Evolutionary conservation across 2,113 vertebrate genomes (phyloP).

Genomic region (Malurus melanocephalus): DNA sequence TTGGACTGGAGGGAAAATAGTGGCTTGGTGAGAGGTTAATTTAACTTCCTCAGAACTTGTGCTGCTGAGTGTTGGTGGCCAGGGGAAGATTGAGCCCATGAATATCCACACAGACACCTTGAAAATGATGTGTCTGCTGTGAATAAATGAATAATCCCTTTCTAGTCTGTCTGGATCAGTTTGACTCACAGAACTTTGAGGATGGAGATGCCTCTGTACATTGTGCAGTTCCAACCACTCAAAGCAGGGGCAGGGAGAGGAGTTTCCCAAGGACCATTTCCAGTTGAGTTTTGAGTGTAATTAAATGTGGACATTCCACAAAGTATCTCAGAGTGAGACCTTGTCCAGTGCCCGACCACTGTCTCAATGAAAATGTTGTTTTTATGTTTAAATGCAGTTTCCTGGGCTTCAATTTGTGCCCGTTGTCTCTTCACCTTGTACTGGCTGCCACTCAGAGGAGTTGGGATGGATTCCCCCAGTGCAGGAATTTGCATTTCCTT

Average conservation of each 20-base stretch:
- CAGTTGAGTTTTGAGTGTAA: not conserved
- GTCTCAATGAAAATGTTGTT: not conserved
- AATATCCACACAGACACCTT: not conserved
- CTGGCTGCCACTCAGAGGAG: not conserved
- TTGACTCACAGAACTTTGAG: not conserved
- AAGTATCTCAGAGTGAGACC: rapidly evolving
- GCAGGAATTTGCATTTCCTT: not conserved
- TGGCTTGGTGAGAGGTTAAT: not conserved
- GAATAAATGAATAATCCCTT: not conserved
- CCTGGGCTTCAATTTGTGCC: not conserved
- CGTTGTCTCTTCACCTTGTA: not conserved
- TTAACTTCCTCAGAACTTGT: not conserved
- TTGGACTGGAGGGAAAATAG: not conserved
- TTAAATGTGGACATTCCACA: not conserved
- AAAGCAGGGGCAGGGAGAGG: not conserved
- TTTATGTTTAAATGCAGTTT: not conserved
- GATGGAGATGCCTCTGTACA: not conserved
- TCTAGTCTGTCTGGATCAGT: not conserved
- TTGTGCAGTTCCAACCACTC: not conserved
- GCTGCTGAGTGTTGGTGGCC: not conserved
- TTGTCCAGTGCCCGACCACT: not conserved
- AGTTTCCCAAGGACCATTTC: rapidly evolving
- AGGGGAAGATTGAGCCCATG: not conserved
- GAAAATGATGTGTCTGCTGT: not conserved
- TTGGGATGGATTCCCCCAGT: not conserved